Conservation (phyloP, 2,113 vertebrate species). For the Vidua chalybeata region DNA sequence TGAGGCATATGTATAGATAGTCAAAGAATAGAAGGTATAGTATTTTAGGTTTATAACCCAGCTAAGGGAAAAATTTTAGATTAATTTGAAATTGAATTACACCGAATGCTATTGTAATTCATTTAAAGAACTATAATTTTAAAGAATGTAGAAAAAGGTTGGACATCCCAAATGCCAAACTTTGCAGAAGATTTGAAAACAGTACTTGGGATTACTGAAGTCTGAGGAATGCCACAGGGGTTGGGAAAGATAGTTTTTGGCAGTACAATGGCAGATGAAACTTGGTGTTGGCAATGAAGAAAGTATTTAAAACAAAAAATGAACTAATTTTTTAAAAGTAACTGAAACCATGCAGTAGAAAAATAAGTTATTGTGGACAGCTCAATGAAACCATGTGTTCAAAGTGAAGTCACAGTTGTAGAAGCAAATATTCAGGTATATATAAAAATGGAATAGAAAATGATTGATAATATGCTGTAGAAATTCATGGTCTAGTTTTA, state of each 20-base stretch:
- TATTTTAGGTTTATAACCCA: neutral
- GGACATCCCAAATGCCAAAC: neutral
- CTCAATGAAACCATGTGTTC: slow-evolving; percentile 55
- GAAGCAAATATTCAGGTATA: neutral
- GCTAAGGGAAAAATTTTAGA: neutral
- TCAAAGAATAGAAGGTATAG: neutral
- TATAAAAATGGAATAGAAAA: slow-evolving; percentile 28
- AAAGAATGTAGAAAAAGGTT: neutral
- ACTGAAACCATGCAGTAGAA: neutral
- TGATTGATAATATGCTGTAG: neutral
- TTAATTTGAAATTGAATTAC: neutral
- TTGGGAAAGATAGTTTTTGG: neutral
- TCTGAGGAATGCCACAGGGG: neutral
- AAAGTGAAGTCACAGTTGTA: slow-evolving; percentile 14
- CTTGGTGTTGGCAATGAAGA: neutral
- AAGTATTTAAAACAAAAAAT: neutral
- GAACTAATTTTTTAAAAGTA: neutral
- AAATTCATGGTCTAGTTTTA: neutral
- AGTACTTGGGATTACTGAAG: neutral
- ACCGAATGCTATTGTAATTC: neutral
- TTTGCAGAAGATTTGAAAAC: neutral
- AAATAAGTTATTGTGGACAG: slow-evolving; percentile 66
- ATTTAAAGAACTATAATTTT: neutral
- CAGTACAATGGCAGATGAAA: slow-evolving; percentile 17
- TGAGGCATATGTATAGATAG: neutral